Evolutionary conservation across 2,113 vertebrate genomes (phyloP).

Genomic region (Paralichthys olivaceus): DNA sequence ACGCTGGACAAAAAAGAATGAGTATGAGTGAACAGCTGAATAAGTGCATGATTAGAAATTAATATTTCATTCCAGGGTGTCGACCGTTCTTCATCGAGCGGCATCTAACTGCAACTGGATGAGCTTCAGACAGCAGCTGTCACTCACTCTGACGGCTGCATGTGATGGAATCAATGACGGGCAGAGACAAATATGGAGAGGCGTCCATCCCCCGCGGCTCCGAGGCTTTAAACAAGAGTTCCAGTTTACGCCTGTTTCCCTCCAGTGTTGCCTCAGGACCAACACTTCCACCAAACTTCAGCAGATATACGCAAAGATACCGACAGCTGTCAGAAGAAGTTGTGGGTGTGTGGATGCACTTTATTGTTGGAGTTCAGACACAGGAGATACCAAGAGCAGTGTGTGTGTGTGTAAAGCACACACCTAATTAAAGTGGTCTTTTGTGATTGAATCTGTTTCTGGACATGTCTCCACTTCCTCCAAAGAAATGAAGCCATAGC

Average conservation of each 20-base stretch:
- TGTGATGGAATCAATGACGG: conserved; percentile 30
- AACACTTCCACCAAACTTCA: conserved; percentile 1
- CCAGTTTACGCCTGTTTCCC: conserved; percentile 13
- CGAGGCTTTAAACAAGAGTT: background rate
- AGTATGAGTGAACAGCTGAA: no score
- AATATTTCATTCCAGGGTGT: background rate
- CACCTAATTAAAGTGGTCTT: background rate
- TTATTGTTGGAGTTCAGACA: background rate
- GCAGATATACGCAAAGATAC: conserved; percentile 21
- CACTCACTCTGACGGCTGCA: conserved; percentile 33
- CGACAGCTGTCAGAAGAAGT: conserved; percentile 30
- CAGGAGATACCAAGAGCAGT: background rate
- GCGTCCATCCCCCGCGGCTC: conserved; percentile 16
- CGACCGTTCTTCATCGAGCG: background rate
- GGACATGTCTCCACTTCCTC: no score
- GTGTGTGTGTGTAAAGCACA: background rate
- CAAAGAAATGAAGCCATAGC: no score
- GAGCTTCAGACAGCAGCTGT: conserved; percentile 33
- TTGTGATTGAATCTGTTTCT: background rate
- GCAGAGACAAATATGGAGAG: conserved; percentile 2
- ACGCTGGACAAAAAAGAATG: no score
- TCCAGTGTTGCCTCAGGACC: conserved; percentile 3
- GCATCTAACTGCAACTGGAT: background rate
- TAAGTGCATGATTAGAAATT: background rate
- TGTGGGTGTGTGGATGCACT: conserved; percentile 14